Base-by-base conservation (phyloP, 2,113 vertebrate species). In the Microcebus lehilahytsara region DNA sequence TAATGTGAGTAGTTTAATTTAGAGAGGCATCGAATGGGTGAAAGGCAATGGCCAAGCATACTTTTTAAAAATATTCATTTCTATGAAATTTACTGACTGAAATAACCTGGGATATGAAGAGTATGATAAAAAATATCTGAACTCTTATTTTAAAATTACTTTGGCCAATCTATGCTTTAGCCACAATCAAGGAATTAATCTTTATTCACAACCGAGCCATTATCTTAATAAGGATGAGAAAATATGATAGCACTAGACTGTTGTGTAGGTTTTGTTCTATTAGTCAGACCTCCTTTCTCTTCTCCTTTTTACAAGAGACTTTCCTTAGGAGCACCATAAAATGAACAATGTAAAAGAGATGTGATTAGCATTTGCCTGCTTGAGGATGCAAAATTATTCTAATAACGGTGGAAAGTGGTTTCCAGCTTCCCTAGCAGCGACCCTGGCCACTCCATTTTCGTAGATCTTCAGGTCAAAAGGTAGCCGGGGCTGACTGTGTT, bases 111-210 rank as follows among this genome's bases (percentile, higher is more conserved):
- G 20, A 51, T 66, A 19, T 85, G n/a, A 85, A 85, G 20, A 77
- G 30, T 37, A 11, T 74, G 46, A 77, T 88, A 93, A 89, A 95
- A 95, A 97, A 95, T 62, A 92, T 17, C 37, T 9, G 4, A 34
- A 40, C 22, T 84, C 20, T 91, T 53, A 27, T 96, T 97, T 96
- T 86, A 53, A 86, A 90, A 93, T 88, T 78, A 97, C 93, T 95
- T 97, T 64, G 71, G 37, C 27, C 62, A 85, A 71, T 85, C 75
- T 71, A 11, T 64, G 40, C 6, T 78, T 91, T 95, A 93, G 87
- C 46, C 84, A 95, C 5, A 51, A 92, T 58, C 78, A 53, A 74
- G n/a, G 92, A 95, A 94, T 96, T 88, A 80, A 89, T 93, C 77
- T 97, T 95, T 84, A 88, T 93, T 87, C 58, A 34, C 93, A 91